A percentile compares a stretch with the other conserved stretches of the same genome.
These are phyloP conservation scores for Palythoa heliodiscus DNA, from an alignment of 92 coral and sea anemone species.

Conservation along the genomic window DNA sequence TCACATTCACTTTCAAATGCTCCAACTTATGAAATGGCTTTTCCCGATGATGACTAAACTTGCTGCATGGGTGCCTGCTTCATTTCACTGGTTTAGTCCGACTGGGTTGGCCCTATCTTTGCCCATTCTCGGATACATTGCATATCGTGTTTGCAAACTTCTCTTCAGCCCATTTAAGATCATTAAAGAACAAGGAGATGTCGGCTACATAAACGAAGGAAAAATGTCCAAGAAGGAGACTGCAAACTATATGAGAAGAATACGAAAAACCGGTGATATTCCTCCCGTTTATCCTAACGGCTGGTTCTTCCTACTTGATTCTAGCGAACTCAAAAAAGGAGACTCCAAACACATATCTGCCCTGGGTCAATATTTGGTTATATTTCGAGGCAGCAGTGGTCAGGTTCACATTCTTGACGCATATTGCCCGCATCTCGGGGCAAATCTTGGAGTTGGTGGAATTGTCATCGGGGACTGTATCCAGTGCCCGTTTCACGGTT, in stretches of 20 bases:
- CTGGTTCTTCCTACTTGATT: conserved; percentile 83
- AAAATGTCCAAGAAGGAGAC: conserved; percentile 69
- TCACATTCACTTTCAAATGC: conserved; percentile 8
- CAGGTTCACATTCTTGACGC: conserved; percentile 74
- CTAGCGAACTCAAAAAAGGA: conserved; percentile 67
- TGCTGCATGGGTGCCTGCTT: conserved; percentile 2
- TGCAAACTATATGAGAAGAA: conserved; percentile 66
- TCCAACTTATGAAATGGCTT: neutral
- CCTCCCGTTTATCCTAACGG: conserved; percentile 98
- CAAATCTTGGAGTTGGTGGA: conserved; percentile 92
- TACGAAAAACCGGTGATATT: conserved; percentile 69
- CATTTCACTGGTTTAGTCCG: conserved; percentile 15
- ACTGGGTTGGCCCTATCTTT: neutral
- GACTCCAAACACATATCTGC: conserved; percentile 71
- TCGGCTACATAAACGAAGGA: conserved; percentile 80
- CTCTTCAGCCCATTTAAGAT: conserved; percentile 76
- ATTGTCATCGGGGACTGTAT: conserved; percentile 78
- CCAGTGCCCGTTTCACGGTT: conserved; percentile 95
- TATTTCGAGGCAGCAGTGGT: conserved; percentile 89
- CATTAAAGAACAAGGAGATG: conserved; percentile 65
- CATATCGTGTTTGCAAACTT: conserved; percentile 62
- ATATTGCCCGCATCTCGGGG: conserved; percentile 97
- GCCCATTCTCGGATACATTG: conserved; percentile 32
- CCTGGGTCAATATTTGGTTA: conserved; percentile 85
- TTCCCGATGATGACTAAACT: neutral